phyloP scores from a whole-genome alignment of 2,113 vertebrate genomes.

The Noturus placidus region DNA sequence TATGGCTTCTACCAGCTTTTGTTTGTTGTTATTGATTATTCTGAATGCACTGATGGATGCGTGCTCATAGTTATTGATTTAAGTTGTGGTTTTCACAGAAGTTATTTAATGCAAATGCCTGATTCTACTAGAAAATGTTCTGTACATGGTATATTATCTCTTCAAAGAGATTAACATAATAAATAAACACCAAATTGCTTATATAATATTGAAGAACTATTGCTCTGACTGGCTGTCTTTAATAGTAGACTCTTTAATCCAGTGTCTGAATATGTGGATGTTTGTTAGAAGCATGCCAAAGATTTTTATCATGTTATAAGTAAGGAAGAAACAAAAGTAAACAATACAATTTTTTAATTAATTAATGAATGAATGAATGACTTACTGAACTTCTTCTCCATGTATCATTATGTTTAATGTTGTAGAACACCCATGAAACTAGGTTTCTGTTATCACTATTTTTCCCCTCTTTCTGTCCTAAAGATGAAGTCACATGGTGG shows the following conservation, averaged over 20 bases:
- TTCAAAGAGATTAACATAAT: constrained; percentile 14
- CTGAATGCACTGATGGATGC: constrained; percentile 34
- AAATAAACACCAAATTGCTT: constrained; percentile 8
- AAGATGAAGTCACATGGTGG: not conserved
- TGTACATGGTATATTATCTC: not conserved
- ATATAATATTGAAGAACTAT: constrained; percentile 4
- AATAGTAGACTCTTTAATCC: not conserved
- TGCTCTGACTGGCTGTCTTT: not conserved
- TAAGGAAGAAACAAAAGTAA: not conserved
- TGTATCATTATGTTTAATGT: not conserved
- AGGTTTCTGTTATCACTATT: not conserved
- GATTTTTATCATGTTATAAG: not conserved
- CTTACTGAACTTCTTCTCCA: not conserved
- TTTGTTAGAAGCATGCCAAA: not conserved
- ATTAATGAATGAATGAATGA: not conserved
- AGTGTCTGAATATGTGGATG: not conserved
- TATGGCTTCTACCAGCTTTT: constrained; percentile 23
- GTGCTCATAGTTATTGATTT: constrained; percentile 25
- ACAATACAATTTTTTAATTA: not conserved
- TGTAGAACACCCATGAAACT: not conserved
- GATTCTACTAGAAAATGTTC: not conserved
- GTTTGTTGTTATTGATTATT: constrained; percentile 40
- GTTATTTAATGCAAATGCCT: constrained; percentile 15
- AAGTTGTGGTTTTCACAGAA: not conserved
- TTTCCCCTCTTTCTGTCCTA: not conserved